Conservation (phyloP, 92 coral and sea anemone genomes). For the Zoanthus gigantus region DNA sequence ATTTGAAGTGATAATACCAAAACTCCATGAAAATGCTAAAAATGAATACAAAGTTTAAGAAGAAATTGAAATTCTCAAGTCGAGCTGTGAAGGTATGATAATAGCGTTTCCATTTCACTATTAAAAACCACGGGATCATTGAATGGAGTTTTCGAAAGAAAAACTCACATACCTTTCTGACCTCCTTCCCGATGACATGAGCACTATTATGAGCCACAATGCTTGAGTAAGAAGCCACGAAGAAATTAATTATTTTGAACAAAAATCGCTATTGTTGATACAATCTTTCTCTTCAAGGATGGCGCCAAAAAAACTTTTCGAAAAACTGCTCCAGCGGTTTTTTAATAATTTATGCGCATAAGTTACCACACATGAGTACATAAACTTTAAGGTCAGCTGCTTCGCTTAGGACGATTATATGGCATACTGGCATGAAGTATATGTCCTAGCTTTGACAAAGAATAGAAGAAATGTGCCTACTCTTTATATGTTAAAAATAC, state of each 20-base stretch:
- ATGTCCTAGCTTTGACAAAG: background rate
- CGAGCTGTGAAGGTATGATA: conserved; percentile 11
- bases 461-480: too few relatives aligned
- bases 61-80: background rate
- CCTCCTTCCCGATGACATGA: conserved; percentile 74
- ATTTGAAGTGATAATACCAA: background rate
- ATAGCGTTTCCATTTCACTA: background rate
- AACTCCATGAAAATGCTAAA: background rate
- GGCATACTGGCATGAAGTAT: background rate
- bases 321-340: conserved; percentile 19
- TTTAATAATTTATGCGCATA: conserved; percentile 12
- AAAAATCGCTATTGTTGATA: conserved; percentile 17
- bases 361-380: conserved; percentile 13
- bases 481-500: too few relatives aligned
- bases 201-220: conserved; percentile 47
- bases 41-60: background rate
- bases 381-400: conserved; percentile 8
- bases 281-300: conserved; percentile 29
- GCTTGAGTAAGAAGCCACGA: conserved; percentile 27
- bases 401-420: background rate
- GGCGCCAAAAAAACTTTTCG: conserved; percentile 39
- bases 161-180: conserved; percentile 67
- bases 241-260: background rate
- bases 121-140: background rate
- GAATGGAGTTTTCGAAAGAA: background rate